Conservation (phyloP, 2,888 invertebrate genomes). For the Leucophora obtusa region DNA sequence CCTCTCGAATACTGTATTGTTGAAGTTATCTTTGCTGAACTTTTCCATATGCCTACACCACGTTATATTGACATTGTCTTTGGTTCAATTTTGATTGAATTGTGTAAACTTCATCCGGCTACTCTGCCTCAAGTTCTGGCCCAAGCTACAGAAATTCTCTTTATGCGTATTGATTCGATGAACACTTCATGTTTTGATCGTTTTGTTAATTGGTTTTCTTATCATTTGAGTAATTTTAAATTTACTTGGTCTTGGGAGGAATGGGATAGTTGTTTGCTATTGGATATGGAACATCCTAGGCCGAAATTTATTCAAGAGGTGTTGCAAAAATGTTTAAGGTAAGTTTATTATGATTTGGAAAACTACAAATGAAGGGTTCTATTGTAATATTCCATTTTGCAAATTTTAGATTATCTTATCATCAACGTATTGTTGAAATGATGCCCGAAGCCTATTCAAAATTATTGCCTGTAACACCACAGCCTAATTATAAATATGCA, state of each 20-base stretch:
- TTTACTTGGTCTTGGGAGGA: constrained; percentile 99
- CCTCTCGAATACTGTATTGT: constrained; percentile 99
- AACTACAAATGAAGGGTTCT: not conserved
- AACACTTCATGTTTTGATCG: constrained; percentile 97
- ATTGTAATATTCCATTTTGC: no score
- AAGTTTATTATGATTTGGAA: constrained; percentile 51
- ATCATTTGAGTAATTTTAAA: constrained; percentile 99
- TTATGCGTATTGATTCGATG: constrained; percentile 97
- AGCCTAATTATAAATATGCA: constrained; percentile 93
- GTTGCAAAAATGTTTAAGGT: constrained; percentile 93
- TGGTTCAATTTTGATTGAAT: constrained; percentile 95
- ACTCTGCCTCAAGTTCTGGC: constrained; percentile 98
- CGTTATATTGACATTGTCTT: constrained; percentile 95
- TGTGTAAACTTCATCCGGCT: constrained; percentile 97
- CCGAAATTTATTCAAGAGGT: constrained; percentile 97
- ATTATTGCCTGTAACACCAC: constrained; percentile 91
- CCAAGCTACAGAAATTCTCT: constrained; percentile 98
- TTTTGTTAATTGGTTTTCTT: constrained; percentile 98
- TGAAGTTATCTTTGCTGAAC: constrained; percentile 96
- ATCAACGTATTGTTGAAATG: constrained; percentile 94
- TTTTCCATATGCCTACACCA: constrained; percentile 94
- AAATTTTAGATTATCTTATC: constrained; percentile 90
- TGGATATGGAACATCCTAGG: constrained; percentile 93
- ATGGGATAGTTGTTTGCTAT: constrained; percentile 91
- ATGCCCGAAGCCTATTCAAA: constrained; percentile 91